These are phyloP conservation scores for Megaceryle maxima DNA, from an alignment of 2,113 vertebrate genomes.

Conservation along the genomic window DNA sequence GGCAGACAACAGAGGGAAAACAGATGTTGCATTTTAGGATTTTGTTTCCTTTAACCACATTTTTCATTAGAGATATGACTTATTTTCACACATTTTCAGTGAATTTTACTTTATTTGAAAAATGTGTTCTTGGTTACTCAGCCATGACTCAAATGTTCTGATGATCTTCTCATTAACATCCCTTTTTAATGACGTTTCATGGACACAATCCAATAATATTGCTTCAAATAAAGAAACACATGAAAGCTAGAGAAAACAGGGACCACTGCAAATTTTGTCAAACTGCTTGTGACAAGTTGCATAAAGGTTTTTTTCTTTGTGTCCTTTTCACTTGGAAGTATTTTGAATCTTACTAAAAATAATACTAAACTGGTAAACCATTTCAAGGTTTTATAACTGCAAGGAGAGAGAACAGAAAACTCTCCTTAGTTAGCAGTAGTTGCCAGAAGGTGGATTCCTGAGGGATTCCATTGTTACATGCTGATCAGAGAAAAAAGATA, in stretches of 20 bases:
- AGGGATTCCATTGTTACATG: background rate
- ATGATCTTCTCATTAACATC: constrained; percentile 42
- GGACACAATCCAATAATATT: constrained; percentile 11
- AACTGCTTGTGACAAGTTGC: background rate
- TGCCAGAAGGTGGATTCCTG: background rate
- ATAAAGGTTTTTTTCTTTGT: background rate
- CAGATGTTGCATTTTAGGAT: background rate
- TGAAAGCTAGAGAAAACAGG: constrained; percentile 35
- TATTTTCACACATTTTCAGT: constrained; percentile 3
- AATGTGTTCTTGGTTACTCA: constrained; percentile 26
- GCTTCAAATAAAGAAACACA: background rate
- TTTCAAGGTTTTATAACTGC: background rate
- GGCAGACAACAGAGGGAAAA: background rate
- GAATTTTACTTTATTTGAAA: constrained; percentile 37
- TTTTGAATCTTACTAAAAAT: constrained; percentile 3
- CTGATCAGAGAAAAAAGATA: background rate
- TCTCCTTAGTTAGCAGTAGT: background rate
- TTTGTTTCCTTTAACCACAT: background rate
- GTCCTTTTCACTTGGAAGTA: background rate
- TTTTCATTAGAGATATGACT: background rate
- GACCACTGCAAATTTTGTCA: background rate
- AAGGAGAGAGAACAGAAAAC: background rate
- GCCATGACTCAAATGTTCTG: constrained; percentile 55
- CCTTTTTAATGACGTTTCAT: constrained; percentile 19
- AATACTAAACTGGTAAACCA: background rate